These are phyloP conservation scores for Lymantria dispar DNA, from an alignment of 2,888 invertebrate genomes.

Conservation along the genomic window DNA sequence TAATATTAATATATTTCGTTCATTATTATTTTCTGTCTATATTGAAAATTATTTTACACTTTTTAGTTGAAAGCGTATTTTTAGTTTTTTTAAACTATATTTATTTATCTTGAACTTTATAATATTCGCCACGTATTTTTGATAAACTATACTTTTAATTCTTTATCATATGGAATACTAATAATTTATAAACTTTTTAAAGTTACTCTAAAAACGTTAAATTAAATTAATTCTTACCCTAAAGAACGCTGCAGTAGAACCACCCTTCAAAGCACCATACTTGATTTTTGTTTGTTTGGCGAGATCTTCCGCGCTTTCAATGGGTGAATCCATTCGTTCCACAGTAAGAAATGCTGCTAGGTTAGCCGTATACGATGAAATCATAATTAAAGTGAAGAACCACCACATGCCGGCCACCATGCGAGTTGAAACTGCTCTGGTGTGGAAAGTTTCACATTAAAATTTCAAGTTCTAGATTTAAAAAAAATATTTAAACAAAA, in stretches of 20 bases:
- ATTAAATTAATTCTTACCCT: conserved; percentile 83
- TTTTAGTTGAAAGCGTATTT: no score
- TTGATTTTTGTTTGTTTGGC: conserved; percentile 98
- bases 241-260: conserved; percentile 97
- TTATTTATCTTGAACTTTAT: no score
- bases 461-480: no score
- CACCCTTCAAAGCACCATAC: conserved; percentile 96
- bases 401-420: conserved; percentile 97
- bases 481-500: no score
- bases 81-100: no score
- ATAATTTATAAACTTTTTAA: no score
- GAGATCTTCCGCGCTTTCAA: conserved; percentile 97
- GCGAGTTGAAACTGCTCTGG: conserved; percentile 92
- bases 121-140: no score
- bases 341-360: conserved; percentile 96
- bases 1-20: no score
- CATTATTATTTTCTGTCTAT: no score
- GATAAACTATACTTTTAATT: no score
- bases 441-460: conserved; percentile 11
- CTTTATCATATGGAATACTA: no score
- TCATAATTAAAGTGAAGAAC: conserved; percentile 98
- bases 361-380: conserved; percentile 98
- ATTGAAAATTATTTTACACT: no score
- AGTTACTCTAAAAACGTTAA: background rate
- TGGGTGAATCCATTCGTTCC: conserved; percentile 96